Base-by-base conservation (phyloP, 2,888 invertebrate genomes). In the Sphecodes monilicornis region DNA sequence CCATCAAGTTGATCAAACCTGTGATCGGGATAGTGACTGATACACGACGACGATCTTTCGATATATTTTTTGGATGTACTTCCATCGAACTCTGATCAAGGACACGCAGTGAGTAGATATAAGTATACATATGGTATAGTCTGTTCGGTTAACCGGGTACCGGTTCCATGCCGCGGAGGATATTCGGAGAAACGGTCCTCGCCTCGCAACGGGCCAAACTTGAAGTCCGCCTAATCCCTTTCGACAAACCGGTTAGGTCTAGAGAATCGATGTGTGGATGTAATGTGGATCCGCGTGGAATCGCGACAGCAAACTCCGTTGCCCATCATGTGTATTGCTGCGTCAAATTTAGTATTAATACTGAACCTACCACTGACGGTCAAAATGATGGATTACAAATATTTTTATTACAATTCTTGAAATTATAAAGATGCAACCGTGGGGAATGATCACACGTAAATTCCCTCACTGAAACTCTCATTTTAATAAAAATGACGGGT, bases 51-150 rank as follows among this genome's bases (percentile, higher is more conserved):
- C 18, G 57, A 29, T 60, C 76, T 60, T 41, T 75, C 60, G 73
- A 74, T n/a, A 1, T 3, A n/a, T 2, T 81, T 76, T 70, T 79
- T 84, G 89, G 91, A 91, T 91, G 89, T 90, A 90, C 80, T 32
- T 71, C 78, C 29, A 50, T 3, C 80, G 85, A 86, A 69, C 68
- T 64, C 36, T 18, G 43, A 57, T 76, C 78, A 80, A 86, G 71
- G 78, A 85, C 77, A 74, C 84, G 41, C 82, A 87, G 91, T 91
- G 86, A 91, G 90, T 91, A 85, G 60, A n/a, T 60, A 22, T 10
- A n/a, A n/a, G 6, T 50, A 50, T 22, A 18, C 46, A 5, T 46
- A 50, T 50, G n/a, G 50, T 10, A n/a, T n/a, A n/a, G 50, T 8
- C 29, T 29, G 22, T 69, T 54, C n/a, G 18, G 18, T 18, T 29